A percentile compares a stretch with the other conserved stretches of the same genome.
phyloP scores from a whole-genome alignment of 2,113 vertebrate genomes.

The Setophaga coronata region DNA sequence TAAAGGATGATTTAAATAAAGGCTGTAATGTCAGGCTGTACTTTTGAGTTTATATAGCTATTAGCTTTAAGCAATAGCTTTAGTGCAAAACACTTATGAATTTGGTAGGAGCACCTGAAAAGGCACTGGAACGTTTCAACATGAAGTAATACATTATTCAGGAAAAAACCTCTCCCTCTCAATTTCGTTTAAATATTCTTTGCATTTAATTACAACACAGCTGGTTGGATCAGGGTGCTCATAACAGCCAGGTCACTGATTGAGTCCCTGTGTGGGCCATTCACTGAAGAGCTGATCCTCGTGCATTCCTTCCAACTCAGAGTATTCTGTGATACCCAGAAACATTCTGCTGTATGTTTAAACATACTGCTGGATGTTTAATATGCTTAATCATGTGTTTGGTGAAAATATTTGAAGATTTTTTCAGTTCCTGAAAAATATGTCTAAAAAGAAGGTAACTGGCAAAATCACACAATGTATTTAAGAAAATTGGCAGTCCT shows the following conservation, averaged over 20 bases:
- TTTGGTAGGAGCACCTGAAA: not conserved
- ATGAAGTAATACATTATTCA: not conserved
- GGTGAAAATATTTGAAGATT: not conserved
- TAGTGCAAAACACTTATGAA: not conserved
- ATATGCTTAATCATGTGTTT: not conserved
- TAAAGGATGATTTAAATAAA: not conserved
- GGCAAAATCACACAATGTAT: not conserved
- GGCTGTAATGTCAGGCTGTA: not conserved
- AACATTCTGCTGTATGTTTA: not conserved
- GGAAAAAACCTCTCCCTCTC: not conserved
- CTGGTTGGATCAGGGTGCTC: not conserved
- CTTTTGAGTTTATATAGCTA: not conserved
- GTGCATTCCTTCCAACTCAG: not conserved
- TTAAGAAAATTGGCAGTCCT: not conserved
- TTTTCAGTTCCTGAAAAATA: not conserved
- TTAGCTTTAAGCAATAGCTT: not conserved
- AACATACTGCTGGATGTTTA: not conserved
- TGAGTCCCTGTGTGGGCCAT: not conserved
- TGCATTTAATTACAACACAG: not conserved
- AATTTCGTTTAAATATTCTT: not conserved
- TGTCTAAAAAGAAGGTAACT: not conserved
- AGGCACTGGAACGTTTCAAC: not conserved
- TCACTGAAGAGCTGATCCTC: not conserved
- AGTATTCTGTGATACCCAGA: not conserved
- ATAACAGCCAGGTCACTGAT: accelerated